Conservation (phyloP, 2,113 vertebrate species). For the Erinaceus europaeus region DNA sequence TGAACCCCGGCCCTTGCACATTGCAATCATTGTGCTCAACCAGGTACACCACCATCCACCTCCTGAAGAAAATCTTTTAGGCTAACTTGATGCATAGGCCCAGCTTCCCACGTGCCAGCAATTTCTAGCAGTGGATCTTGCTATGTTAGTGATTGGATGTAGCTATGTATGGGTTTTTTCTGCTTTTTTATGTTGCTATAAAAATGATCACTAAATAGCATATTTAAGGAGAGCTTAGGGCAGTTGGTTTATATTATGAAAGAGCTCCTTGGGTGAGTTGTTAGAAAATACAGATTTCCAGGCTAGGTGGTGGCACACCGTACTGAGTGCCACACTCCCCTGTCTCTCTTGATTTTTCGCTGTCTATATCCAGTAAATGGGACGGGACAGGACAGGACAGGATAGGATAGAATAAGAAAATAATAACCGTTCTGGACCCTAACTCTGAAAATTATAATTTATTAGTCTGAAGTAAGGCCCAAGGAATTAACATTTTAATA, state of each 20-base stretch:
- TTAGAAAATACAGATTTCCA: too few relatives aligned
- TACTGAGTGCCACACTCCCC: too few relatives aligned
- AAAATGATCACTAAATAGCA: not conserved
- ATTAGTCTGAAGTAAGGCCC: not conserved
- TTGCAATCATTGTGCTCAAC: too few relatives aligned
- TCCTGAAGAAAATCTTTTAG: too few relatives aligned
- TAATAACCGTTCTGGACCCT: not conserved
- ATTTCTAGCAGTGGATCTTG: not conserved
- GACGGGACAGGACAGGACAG: too few relatives aligned
- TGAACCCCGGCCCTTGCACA: too few relatives aligned
- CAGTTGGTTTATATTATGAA: not conserved
- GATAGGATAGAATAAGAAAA: not conserved
- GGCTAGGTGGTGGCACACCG: too few relatives aligned
- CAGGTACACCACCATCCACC: too few relatives aligned
- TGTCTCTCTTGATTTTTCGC: too few relatives aligned
- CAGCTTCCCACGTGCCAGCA: not conserved
- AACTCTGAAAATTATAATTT: not conserved
- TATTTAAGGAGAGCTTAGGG: not conserved
- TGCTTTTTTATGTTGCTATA: not conserved
- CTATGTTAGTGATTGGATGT: not conserved
- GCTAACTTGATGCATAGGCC: too few relatives aligned
- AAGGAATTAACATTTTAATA: constrained; percentile 20
- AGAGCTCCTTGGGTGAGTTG: not conserved
- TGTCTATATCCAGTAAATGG: too few relatives aligned
- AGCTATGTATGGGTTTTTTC: constrained; percentile 17